Percentiles rank a stretch among this genome's conserved stretches.
Evolutionary conservation across 2,888 invertebrate species (phyloP).

Genomic region (Pycnomerus fuliginosus): DNA sequence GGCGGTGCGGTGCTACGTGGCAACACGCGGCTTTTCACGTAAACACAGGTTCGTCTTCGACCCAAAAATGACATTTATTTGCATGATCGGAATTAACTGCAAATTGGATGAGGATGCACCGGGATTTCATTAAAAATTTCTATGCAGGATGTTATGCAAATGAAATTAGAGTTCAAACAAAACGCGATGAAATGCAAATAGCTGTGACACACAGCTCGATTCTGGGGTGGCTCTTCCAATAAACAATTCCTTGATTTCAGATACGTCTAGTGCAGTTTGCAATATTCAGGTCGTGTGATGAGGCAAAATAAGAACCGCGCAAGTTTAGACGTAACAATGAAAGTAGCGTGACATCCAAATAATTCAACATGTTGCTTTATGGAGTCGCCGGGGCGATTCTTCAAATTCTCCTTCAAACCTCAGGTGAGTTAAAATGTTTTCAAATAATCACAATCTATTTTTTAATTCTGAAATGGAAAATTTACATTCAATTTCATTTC

Average conservation of each 20-base stretch:
- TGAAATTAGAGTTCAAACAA: conserved; percentile 9
- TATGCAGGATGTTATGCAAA: conserved; percentile 11
- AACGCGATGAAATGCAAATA: conserved; percentile 16
- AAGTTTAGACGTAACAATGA: conserved; percentile 12
- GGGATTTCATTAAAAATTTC: conserved; percentile 10
- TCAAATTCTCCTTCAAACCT: conserved; percentile 39
- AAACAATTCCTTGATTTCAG: conserved; percentile 19
- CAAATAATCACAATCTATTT: no score
- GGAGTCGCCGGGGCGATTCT: conserved; percentile 37
- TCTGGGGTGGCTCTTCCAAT: no score
- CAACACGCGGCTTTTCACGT: conserved; percentile 10
- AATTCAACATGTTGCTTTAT: conserved; percentile 41
- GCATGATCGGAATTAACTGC: neutral
- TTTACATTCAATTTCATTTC: no score
- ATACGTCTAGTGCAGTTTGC: conserved; percentile 6
- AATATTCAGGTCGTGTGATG: conserved; percentile 25
- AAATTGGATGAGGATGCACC: neutral
- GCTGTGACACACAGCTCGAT: conserved; percentile 2
- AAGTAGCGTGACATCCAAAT: conserved; percentile 30
- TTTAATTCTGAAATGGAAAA: neutral
- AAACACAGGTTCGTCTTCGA: conserved; percentile 11
- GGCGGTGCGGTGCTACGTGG: conserved; percentile 15
- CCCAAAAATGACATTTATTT: neutral
- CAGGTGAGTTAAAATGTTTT: conserved; percentile 42
- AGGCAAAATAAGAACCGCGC: conserved; percentile 19